A percentile compares a stretch with the other conserved stretches of the same genome.
Evolutionary conservation across 1,140 invertebrate species (phyloP).

Genomic region (Orchestia grillus): DNA sequence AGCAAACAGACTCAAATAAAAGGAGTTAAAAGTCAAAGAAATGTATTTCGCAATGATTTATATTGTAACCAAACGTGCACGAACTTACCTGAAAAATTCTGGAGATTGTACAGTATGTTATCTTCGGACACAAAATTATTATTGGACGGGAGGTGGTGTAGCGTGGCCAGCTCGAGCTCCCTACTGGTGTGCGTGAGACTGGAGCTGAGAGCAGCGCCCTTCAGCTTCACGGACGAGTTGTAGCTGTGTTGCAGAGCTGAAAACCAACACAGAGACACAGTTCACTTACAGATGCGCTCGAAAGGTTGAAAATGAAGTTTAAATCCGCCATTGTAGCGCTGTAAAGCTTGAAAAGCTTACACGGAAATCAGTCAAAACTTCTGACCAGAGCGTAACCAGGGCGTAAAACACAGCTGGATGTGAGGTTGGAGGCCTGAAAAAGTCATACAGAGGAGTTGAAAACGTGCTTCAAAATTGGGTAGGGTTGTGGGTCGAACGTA

Average conservation of each 20-base stretch:
- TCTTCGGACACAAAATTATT: constrained; percentile 71
- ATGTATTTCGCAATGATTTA: neutral
- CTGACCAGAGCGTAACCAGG: too few species aligned
- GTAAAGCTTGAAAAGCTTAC: neutral
- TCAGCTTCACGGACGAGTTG: neutral
- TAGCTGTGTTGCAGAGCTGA: constrained; percentile 2
- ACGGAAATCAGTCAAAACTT: neutral
- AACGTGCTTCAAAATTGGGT: neutral
- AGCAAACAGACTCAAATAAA: neutral
- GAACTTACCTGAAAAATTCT: constrained; percentile 63
- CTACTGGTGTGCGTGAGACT: constrained; percentile 60
- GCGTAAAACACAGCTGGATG: too few species aligned
- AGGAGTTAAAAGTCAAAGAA: neutral
- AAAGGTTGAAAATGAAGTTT: too few species aligned
- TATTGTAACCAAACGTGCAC: neutral
- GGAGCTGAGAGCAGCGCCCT: constrained; percentile 55
- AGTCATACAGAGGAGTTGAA: neutral
- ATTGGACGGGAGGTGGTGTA: constrained; percentile 71
- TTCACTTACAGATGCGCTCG: neutral
- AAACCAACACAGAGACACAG: neutral
- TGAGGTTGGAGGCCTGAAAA: too few species aligned
- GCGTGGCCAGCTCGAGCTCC: constrained; percentile 72
- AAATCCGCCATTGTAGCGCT: neutral
- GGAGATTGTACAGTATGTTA: constrained; percentile 72
- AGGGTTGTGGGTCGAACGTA: neutral